These are phyloP conservation scores for Napeogenes inachia DNA, from an alignment of 2,888 invertebrate species.

Conservation along the genomic window DNA sequence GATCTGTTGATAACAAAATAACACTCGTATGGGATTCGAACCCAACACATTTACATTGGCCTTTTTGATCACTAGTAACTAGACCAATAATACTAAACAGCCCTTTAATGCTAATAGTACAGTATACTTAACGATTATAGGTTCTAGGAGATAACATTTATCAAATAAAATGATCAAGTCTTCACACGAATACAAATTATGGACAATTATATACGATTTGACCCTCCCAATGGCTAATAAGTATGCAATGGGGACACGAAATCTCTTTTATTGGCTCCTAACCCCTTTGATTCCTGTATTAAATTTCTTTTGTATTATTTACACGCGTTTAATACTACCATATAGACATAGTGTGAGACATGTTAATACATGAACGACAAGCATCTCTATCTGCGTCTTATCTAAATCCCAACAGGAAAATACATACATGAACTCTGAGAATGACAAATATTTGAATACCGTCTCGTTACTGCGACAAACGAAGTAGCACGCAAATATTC, in stretches of 20 bases:
- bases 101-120: too few relatives aligned
- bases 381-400: background rate
- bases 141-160: too few relatives aligned
- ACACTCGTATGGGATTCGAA: too few relatives aligned
- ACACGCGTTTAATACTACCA: background rate
- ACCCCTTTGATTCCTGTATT: slow-evolving; percentile 12
- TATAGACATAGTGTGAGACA: too few relatives aligned
- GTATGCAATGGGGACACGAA: slow-evolving; percentile 2
- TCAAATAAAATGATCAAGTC: too few relatives aligned
- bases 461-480: slow-evolving; percentile 6
- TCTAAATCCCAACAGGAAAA: slow-evolving; percentile 3
- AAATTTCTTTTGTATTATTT: slow-evolving; percentile 10
- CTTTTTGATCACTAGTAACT: too few relatives aligned
- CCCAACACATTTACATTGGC: too few relatives aligned
- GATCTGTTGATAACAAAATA: too few relatives aligned
- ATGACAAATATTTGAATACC: slow-evolving; percentile 5
- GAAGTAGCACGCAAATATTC: slow-evolving; percentile 3
- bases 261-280: slow-evolving; percentile 10
- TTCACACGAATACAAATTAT: background rate
- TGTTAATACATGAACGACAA: too few relatives aligned
- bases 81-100: too few relatives aligned
- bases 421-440: slow-evolving; percentile 2
- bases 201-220: background rate
- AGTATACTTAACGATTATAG: too few relatives aligned
- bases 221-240: slow-evolving; percentile 7